Evolutionary conservation across 2,113 vertebrate species (phyloP), one percentile per base, ranked within the genome.

Genomic region (Antechinus stuartii): DNA sequence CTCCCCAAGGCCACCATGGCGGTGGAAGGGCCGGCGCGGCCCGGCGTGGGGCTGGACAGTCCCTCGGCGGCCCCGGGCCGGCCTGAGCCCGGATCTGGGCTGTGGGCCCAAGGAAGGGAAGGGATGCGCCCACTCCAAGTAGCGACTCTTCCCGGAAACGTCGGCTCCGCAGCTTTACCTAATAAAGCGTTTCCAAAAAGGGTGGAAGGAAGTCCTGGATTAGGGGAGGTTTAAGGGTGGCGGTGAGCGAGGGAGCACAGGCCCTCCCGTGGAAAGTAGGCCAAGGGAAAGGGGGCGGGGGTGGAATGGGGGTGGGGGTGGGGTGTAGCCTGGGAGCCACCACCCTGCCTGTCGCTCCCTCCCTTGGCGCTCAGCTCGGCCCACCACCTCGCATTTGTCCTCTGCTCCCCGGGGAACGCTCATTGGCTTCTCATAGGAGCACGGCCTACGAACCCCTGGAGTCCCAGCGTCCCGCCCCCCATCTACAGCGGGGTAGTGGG

Each of bases 111-210:
- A 42, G 19, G 35, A 42, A 84, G 19, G 19, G 35, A 22, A 76
- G 19, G 68, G n/a, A 22, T 47, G 4, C 6, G 53, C 46, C 90
- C 61, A 95, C 92, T 55, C 96, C 96, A 54, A 30, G 16, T 56
- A 91, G 96, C 96, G 96, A 94, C 96, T 50, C 91, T 96, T 96
- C 97, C 96, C 96, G 97, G 95, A 92, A 91, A 96, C 61, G 92
- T 92, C 95, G 96, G 97, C 96, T 96, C 96, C 96, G 94, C 96
- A 96, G 94, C 93, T 97, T 97, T 96, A 96, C 84, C 97, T 98
- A 97, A 97, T 98, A 97, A 96, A 97, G 54, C 92, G 61, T 52
- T 89, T 91, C 0, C 93, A 96, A 93, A 96, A 97, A 96, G 96
- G 11, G 91, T 91, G 92, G 92, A 97, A 92, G 96, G 94, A 97